Evolutionary conservation across 35 echinoderm and acorn worm genomes (phyloP).

Genomic region (Anneissia japonica): DNA sequence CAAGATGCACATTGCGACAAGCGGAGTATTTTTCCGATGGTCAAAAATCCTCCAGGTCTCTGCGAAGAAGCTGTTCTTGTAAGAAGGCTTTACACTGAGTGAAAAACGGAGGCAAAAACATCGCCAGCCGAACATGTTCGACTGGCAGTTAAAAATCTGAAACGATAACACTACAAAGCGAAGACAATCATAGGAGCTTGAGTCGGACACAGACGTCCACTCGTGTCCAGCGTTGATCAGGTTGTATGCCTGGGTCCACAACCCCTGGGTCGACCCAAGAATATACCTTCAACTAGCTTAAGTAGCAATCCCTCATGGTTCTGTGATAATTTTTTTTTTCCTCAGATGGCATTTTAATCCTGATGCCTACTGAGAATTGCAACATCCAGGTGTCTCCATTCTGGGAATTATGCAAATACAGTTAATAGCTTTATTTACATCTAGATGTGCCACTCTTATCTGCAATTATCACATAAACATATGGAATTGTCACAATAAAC

Average conservation of each 20-base stretch:
- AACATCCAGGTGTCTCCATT: too few species aligned
- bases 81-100: constrained; percentile 71
- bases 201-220: not conserved
- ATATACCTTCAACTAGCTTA: not conserved
- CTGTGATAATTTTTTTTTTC: not conserved
- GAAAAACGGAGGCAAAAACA: constrained; percentile 34
- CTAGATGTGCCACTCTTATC: too few species aligned
- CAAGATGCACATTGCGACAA: not conserved
- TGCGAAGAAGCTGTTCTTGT: not conserved
- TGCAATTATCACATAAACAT: not conserved
- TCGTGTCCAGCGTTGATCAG: not conserved
- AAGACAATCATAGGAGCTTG: not conserved
- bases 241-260: not conserved
- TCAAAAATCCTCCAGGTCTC: constrained; percentile 82
- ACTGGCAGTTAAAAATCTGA: not conserved
- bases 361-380: too few species aligned
- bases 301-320: not conserved
- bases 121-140: not conserved
- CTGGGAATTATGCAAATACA: too few species aligned
- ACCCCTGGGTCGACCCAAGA: not conserved
- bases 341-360: too few species aligned
- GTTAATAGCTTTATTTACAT: too few species aligned
- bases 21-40: constrained; percentile 21
- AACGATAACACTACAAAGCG: not conserved
- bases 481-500: not conserved